phyloP scores from a whole-genome alignment of 2,888 invertebrate genomes.

The Tenthredo distinguenda region DNA sequence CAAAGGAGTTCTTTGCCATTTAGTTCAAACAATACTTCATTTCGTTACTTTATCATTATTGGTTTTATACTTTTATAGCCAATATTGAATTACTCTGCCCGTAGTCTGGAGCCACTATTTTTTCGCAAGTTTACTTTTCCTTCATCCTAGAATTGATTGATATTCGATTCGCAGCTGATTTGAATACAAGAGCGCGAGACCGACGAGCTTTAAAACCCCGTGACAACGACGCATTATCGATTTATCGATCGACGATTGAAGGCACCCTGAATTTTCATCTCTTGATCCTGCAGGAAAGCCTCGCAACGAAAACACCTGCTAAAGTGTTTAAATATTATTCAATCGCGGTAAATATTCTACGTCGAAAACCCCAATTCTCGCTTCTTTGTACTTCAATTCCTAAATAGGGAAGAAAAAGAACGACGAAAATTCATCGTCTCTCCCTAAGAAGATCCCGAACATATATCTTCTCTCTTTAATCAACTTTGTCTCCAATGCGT shows the following conservation, averaged over 20 bases:
- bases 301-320: background rate
- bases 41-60: background rate
- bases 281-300: constrained; percentile 7
- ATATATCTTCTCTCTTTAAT: background rate
- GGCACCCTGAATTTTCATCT: background rate
- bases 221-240: constrained; percentile 5
- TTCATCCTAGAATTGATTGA: background rate
- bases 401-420: background rate
- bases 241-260: constrained; percentile 14
- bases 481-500: background rate
- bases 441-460: too few species aligned
- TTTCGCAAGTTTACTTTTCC: background rate
- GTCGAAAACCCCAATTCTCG: background rate
- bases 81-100: background rate
- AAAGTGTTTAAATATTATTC: background rate
- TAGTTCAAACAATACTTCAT: background rate
- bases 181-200: background rate
- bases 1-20: background rate
- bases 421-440: background rate
- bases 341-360: constrained; percentile 21
- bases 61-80: background rate
- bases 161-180: constrained; percentile 31
- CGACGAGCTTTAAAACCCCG: background rate
- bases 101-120: background rate
- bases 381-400: background rate